A percentile compares a stretch with the other conserved stretches of the same genome.
Evolutionary conservation across 2,888 invertebrate species (phyloP).

Genomic region (Clunio marinus): DNA sequence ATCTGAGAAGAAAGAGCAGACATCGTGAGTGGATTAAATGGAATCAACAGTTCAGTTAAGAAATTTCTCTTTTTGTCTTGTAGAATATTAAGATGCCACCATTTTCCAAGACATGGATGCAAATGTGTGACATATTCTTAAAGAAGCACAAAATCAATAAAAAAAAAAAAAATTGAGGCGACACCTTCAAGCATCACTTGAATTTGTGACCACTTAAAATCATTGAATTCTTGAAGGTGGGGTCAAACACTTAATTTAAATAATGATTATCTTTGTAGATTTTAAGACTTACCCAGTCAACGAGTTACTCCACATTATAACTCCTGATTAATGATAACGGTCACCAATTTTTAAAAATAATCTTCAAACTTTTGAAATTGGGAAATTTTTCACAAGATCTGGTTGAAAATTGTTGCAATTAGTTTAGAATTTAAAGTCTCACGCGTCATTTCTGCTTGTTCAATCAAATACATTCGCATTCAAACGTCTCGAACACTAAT

Average conservation of each 20-base stretch:
- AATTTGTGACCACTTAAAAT: no score
- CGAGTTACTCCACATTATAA: slow-evolving; percentile 34
- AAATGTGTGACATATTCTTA: no score
- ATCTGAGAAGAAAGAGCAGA: not conserved
- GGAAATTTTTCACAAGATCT: not conserved
- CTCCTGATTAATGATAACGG: slow-evolving; percentile 22
- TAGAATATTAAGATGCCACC: no score
- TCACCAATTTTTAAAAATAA: not conserved
- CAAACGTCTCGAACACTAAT: not conserved
- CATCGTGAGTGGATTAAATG: slow-evolving; percentile 14
- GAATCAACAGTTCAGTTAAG: slow-evolving; percentile 25
- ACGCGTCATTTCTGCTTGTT: not conserved
- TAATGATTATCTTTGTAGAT: no score
- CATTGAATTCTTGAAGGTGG: no score
- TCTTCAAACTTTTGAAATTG: not conserved
- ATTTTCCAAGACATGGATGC: no score
- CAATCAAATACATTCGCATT: not conserved
- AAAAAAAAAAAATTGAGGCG: no score
- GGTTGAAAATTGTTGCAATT: no score
- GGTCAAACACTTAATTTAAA: no score
- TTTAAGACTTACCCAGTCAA: slow-evolving; percentile 22
- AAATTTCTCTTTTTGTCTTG: not conserved
- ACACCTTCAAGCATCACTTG: no score
- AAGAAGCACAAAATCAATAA: no score
- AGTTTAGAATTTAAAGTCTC: not conserved